phyloP scores from a whole-genome alignment of 2,113 vertebrate species.

The Dendropsophus ebraccatus region DNA sequence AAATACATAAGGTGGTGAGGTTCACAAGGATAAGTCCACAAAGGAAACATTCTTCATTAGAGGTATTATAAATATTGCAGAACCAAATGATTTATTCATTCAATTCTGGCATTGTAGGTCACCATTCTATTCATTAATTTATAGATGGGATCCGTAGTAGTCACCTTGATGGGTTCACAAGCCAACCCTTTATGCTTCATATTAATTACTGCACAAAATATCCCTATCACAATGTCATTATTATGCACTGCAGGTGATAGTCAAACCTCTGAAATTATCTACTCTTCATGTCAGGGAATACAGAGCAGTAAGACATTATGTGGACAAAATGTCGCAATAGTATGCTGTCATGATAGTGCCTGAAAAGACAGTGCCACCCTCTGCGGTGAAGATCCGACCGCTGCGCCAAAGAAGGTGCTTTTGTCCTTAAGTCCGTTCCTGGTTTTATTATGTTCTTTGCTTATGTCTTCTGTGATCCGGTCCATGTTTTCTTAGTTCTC shows the following conservation, averaged over 20 bases:
- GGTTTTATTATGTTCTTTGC: too few species aligned
- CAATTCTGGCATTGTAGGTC: background rate
- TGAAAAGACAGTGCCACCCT: too few species aligned
- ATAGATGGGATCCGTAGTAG: background rate
- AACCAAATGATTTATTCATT: constrained; percentile 4
- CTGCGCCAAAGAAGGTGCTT: too few species aligned
- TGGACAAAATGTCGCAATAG: background rate
- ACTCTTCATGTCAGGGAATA: background rate
- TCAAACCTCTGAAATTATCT: background rate
- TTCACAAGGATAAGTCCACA: constrained; percentile 24
- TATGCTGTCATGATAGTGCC: too few species aligned
- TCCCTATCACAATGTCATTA: background rate
- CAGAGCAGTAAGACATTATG: background rate
- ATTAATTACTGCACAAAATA: background rate
- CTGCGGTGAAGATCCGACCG: too few species aligned
- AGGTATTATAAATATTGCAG: constrained; percentile 28
- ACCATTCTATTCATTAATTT: constrained; percentile 8
- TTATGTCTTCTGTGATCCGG: too few species aligned
- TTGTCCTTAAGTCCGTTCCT: too few species aligned
- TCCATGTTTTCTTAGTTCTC: too few species aligned
- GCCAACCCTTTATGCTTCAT: too few species aligned
- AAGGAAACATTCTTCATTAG: constrained; percentile 18
- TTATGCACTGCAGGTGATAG: background rate
- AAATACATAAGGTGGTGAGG: constrained; percentile 24
- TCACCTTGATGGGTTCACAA: background rate